These are phyloP conservation scores for Seira musarum DNA, from an alignment of 2,888 invertebrate species.

Conservation along the genomic window DNA sequence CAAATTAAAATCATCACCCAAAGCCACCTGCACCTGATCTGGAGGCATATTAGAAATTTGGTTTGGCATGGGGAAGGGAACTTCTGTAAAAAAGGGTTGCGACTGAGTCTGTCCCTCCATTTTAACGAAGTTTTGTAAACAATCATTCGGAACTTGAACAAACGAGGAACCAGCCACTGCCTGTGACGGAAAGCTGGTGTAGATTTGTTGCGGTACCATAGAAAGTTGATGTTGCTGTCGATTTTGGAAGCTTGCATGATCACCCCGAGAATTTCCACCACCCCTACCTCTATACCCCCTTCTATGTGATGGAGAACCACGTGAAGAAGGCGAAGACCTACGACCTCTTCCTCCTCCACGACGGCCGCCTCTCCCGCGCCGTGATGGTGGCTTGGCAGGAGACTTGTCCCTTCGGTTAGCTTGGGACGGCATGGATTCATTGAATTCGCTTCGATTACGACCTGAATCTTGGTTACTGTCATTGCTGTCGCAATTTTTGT, in stretches of 20 bases:
- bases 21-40: background rate
- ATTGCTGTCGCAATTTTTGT: background rate
- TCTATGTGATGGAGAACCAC: background rate
- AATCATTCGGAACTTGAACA: background rate
- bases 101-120: background rate
- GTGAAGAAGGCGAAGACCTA: slow-evolving; percentile 18
- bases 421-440: slow-evolving; percentile 16
- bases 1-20: background rate
- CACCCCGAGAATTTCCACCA: background rate
- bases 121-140: too few relatives aligned
- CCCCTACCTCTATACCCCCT: background rate
- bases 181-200: background rate
- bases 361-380: slow-evolving; percentile 48
- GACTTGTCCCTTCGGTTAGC: slow-evolving; percentile 21
- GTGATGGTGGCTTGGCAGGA: slow-evolving; percentile 31
- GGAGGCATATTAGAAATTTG: background rate
- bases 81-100: background rate
- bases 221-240: background rate
- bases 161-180: background rate
- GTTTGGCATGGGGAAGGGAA: background rate
- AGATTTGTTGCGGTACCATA: background rate
- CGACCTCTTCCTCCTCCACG: slow-evolving; percentile 35
- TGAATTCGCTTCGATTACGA: background rate
- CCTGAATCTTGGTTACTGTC: background rate
- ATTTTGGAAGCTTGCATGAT: background rate